Conservation (phyloP, 2,888 invertebrate genomes). For the Agriotes lineatus region DNA sequence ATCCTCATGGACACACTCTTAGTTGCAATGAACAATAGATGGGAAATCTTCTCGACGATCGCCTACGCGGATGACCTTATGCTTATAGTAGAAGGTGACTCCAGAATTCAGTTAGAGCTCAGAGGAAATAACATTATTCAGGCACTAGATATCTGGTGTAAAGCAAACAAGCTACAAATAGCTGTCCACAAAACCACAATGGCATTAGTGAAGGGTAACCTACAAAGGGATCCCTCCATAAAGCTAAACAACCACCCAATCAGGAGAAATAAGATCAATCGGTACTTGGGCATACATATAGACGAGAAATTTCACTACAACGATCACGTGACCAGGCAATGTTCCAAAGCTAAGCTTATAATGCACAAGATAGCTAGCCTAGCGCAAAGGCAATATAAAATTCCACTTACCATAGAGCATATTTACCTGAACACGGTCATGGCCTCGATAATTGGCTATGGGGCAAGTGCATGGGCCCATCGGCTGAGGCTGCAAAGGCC, state of each 20-base stretch:
- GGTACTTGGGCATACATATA: neutral
- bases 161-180: neutral
- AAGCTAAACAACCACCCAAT: neutral
- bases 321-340: neutral
- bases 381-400: neutral
- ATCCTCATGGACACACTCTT: too few relatives aligned
- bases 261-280: neutral
- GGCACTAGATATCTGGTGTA: neutral
- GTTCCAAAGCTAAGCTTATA: neutral
- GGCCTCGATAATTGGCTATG: neutral
- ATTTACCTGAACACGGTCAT: neutral
- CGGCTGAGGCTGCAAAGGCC: neutral
- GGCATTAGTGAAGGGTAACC: neutral
- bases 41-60: too few relatives aligned
- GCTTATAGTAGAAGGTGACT: too few relatives aligned
- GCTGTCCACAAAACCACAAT: neutral
- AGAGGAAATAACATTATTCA: neutral
- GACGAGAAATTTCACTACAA: neutral
- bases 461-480: neutral
- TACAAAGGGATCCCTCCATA: neutral
- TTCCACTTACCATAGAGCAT: neutral
- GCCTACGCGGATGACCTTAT: too few relatives aligned
- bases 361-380: neutral
- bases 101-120: too few relatives aligned
- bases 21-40: too few relatives aligned